phyloP scores from a whole-genome alignment of 2,888 invertebrate species.

The Cheilosia vulpina region DNA sequence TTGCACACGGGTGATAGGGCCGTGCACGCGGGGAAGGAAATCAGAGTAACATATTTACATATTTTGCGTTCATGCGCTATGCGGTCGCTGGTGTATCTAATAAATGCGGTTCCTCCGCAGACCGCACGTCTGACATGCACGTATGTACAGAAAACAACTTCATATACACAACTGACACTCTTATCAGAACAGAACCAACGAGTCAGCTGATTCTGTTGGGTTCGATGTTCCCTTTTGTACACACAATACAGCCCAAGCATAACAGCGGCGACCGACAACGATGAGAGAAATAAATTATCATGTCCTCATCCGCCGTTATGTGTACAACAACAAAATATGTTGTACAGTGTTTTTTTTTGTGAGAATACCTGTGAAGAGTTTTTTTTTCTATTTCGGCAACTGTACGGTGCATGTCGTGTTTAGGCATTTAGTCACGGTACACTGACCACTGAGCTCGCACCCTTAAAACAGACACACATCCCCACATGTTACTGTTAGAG shows the following conservation, averaged over 20 bases:
- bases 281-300: slow-evolving; percentile 57
- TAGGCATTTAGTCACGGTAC: slow-evolving; percentile 62
- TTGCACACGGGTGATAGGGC: slow-evolving; percentile 41
- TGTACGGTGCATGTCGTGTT: slow-evolving; percentile 31
- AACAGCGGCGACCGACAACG: slow-evolving; percentile 9
- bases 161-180: slow-evolving; percentile 42
- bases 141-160: neutral
- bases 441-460: slow-evolving; percentile 63
- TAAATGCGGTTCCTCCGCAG: slow-evolving; percentile 64
- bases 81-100: slow-evolving; percentile 63
- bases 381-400: neutral
- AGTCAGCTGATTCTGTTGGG: slow-evolving; percentile 72
- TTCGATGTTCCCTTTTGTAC: slow-evolving; percentile 73
- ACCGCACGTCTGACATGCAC: slow-evolving; percentile 65
- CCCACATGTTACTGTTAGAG: slow-evolving; percentile 2
- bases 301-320: slow-evolving; percentile 41
- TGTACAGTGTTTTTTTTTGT: neutral
- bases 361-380: slow-evolving; percentile 8
- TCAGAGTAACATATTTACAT: slow-evolving; percentile 46
- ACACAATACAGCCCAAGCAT: slow-evolving; percentile 44
- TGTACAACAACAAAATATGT: slow-evolving; percentile 1
- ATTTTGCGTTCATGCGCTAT: slow-evolving; percentile 68
- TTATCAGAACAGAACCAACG: slow-evolving; percentile 59
- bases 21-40: neutral
- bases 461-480: slow-evolving; percentile 18